Evolutionary conservation across 2,888 invertebrate genomes (phyloP).

Genomic region (Campoplex nolae): DNA sequence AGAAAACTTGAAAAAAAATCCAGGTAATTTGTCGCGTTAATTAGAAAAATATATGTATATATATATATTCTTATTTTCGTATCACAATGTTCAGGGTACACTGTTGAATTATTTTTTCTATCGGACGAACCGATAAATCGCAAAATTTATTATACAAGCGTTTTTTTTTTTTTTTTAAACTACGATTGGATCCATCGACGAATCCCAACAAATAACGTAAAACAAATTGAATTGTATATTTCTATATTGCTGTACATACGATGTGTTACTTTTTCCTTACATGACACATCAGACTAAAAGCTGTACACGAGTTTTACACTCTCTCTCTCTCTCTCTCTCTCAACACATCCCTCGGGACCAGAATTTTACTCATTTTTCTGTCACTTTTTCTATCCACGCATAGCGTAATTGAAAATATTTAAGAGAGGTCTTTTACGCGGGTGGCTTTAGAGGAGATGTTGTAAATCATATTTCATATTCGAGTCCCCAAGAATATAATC

Average conservation of each 20-base stretch:
- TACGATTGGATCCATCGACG: slow-evolving; percentile 1
- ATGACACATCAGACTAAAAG: neutral
- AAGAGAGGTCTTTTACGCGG: neutral
- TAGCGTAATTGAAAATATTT: slow-evolving; percentile 51
- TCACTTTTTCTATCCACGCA: slow-evolving; percentile 16
- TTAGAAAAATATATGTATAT: slow-evolving; percentile 76
- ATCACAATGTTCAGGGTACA: slow-evolving; percentile 76
- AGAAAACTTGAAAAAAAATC: neutral
- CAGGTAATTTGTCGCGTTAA: slow-evolving; percentile 50
- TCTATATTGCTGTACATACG: slow-evolving; percentile 58
- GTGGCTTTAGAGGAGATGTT: neutral
- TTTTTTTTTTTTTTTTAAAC: slow-evolving; percentile 4
- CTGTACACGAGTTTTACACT: slow-evolving; percentile 3
- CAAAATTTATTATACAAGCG: slow-evolving; percentile 33
- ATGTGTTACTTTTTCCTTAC: slow-evolving; percentile 1
- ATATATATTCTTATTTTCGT: slow-evolving; percentile 66
- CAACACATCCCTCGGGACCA: neutral
- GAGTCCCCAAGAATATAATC: neutral
- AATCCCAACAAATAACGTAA: slow-evolving; percentile 1
- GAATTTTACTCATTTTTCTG: slow-evolving; percentile 8
- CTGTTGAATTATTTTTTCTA: slow-evolving; percentile 59
- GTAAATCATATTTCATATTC: neutral
- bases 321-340: slow-evolving; percentile 21
- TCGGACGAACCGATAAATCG: slow-evolving; percentile 66
- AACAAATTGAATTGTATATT: slow-evolving; percentile 35